phyloP scores from a whole-genome alignment of 1,140 invertebrate genomes.

The Pseudomyrmex dendroicus region DNA sequence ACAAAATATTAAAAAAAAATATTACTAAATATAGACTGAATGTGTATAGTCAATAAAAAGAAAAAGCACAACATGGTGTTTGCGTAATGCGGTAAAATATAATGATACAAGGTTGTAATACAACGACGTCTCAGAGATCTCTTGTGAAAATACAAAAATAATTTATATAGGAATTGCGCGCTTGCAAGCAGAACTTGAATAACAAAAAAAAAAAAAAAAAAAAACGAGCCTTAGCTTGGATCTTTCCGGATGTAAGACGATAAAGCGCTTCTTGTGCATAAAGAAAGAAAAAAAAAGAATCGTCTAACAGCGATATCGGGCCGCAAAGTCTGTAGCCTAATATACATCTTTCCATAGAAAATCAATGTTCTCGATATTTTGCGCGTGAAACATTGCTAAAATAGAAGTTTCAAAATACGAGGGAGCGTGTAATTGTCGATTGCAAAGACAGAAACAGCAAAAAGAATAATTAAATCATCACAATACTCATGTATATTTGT shows the following conservation, averaged over 20 bases:
- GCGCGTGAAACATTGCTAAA: not conserved
- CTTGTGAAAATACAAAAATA: constrained; percentile 5
- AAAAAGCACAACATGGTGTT: constrained; percentile 2
- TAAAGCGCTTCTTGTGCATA: constrained; percentile 4
- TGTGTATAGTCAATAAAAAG: not conserved
- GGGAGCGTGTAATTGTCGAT: not conserved
- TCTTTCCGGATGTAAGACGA: too few relatives aligned
- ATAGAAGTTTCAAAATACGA: not conserved
- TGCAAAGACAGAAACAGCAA: not conserved
- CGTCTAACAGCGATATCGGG: not conserved
- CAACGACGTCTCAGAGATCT: constrained; percentile 13
- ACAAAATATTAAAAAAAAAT: not conserved
- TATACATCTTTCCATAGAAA: too few relatives aligned
- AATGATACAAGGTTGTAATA: not conserved
- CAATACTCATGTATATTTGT: constrained; percentile 25
- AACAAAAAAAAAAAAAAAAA: not conserved
- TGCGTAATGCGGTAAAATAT: not conserved
- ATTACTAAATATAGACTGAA: not conserved
- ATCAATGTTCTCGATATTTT: not conserved
- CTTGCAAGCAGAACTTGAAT: constrained; percentile 1
- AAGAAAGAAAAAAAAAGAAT: not conserved
- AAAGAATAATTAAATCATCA: constrained; percentile 3
- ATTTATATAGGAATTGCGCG: constrained; percentile 7
- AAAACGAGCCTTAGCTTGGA: too few relatives aligned
- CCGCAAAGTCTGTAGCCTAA: not conserved